Evolutionary conservation across 2,888 invertebrate species (phyloP).

Genomic region (Hoplodrina blanda): DNA sequence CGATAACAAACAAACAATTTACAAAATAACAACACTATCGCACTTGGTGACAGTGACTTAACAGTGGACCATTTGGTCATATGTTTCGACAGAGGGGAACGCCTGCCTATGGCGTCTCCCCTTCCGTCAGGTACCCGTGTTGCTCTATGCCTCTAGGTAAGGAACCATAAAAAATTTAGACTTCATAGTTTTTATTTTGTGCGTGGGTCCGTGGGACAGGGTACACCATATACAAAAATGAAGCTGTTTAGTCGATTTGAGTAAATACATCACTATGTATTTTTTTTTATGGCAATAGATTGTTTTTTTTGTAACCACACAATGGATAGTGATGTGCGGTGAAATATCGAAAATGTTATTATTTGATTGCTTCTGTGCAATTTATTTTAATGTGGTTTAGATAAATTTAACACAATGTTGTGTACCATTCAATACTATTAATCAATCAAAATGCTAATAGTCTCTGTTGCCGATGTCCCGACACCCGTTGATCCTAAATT

Average conservation of each 20-base stretch:
- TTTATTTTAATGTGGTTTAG: neutral
- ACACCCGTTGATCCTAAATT: neutral
- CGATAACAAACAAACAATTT: too few relatives aligned
- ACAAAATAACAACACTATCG: too few relatives aligned
- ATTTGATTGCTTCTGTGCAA: neutral
- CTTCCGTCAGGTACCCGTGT: too few relatives aligned
- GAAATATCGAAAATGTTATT: neutral
- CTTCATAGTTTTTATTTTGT: too few relatives aligned
- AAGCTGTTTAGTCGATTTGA: conserved; percentile 3
- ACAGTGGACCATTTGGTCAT: too few relatives aligned
- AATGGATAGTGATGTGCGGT: conserved; percentile 8
- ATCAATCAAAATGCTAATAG: neutral
- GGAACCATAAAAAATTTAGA: too few relatives aligned
- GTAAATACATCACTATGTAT: neutral
- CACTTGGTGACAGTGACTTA: too few relatives aligned
- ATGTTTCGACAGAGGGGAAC: too few relatives aligned
- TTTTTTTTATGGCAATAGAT: conserved; percentile 10
- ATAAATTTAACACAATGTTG: too few relatives aligned
- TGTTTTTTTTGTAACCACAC: conserved; percentile 3
- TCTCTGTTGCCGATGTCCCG: neutral
- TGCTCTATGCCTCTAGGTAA: too few relatives aligned
- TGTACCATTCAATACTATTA: neutral
- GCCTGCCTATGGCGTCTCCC: too few relatives aligned
- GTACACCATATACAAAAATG: neutral
- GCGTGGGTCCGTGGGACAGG: too few relatives aligned